These are phyloP conservation scores for Trichomycterus rosablanca DNA, from an alignment of 2,113 vertebrate species.

Conservation along the genomic window DNA sequence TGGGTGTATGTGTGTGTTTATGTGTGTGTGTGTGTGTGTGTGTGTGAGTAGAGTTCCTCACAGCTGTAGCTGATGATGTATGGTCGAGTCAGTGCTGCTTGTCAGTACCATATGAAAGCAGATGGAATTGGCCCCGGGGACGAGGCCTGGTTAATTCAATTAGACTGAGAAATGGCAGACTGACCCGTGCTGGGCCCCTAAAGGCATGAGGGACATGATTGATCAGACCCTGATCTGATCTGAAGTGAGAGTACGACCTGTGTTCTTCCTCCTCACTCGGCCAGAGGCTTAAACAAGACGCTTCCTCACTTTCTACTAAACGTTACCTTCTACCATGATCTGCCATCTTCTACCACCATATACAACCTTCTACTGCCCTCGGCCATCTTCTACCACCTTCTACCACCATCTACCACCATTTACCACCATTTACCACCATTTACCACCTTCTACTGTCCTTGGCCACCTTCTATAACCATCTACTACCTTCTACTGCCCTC, in stretches of 20 bases:
- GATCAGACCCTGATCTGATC: constrained; percentile 73
- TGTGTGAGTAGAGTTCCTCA: constrained; percentile 24
- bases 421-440: too few species aligned
- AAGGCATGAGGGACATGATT: constrained; percentile 62
- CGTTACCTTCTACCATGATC: too few species aligned
- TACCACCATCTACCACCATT: too few species aligned
- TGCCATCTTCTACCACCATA: too few species aligned
- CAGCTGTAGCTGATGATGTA: constrained; percentile 55
- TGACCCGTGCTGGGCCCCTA: constrained; percentile 43
- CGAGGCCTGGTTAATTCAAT: constrained; percentile 60
- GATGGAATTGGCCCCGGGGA: constrained; percentile 64
- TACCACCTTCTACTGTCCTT: too few species aligned
- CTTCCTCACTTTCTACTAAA: background rate
- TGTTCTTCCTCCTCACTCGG: constrained; percentile 48
- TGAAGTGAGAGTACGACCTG: constrained; percentile 66
- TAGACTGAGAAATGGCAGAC: constrained; percentile 48
- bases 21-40: constrained; percentile 13
- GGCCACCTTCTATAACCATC: too few species aligned
- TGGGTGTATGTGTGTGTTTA: constrained; percentile 14
- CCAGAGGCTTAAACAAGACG: constrained; percentile 54
- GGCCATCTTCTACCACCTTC: background rate
- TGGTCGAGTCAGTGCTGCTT: constrained; percentile 51
- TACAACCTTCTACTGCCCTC: too few species aligned
- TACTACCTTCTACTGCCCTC: too few species aligned
- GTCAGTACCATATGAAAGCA: constrained; percentile 62